Evolutionary conservation across 2,797 vertebrate genomes (phyloP), one percentile per base, ranked within the genome.

Genomic region (Acanthis flammea): DNA sequence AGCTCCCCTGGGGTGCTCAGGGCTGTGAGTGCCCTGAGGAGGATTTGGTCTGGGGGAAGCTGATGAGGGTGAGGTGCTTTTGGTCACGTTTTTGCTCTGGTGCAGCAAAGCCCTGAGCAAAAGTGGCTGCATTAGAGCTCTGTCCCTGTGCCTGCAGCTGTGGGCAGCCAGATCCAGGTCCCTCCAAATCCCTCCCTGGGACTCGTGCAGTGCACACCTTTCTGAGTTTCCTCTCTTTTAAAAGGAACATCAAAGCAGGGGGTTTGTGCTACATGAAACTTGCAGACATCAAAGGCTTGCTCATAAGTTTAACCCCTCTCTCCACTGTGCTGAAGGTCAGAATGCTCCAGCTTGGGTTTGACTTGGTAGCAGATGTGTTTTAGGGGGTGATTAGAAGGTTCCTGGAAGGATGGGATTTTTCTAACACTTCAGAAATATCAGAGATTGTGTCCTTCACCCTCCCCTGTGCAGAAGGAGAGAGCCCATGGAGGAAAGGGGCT

Each of bases 221-320:
- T 31, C 79, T 21, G 73, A 57, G 51, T 28, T 86, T 80, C 81
- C 68, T 48, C 54, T 76, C 61, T 51, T 70, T 22, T 37, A 16
- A 41, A 73, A 76, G 44, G 44, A 78, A 86, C 86, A 90, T 95
- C 90, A 92, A 94, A 94, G 94, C 77, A 51, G 44, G 44, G 79
- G 76, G 11, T 94, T 95, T 62, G 66, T 75, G 39, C 85, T 73
- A 23, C 47, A 1, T 66, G 85, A 84, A 91, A 68, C 90, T 72
- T 23, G 45, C 58, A 90, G 76, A 88, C 88, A 86, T 96, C 93
- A 94, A 94, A 95, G 87, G 41, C 70, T 84, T 21, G 78, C 82
- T 92, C 41, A 9, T 74, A 7, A 72, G 33, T 72, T 37, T 75
- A 93, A 88, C 70, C 82, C 53, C 70, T 63, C 70, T 80, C 61